phyloP scores from a whole-genome alignment of 2,888 invertebrate genomes.

The Acanthosepion esculentum region DNA sequence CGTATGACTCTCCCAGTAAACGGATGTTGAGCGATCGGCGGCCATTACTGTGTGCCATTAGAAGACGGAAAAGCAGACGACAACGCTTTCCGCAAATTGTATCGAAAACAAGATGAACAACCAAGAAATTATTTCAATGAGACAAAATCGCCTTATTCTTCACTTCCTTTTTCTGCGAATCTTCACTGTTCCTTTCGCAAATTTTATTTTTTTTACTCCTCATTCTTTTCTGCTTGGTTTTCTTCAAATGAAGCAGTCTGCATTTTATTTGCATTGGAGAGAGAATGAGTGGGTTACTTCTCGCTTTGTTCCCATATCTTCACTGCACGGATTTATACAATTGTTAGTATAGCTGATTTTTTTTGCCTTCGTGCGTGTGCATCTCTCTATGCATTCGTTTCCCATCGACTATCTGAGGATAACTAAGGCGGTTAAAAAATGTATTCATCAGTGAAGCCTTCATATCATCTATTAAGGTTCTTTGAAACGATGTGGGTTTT shows the following conservation, averaged over 20 bases:
- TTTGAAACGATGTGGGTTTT: background rate
- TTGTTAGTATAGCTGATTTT: background rate
- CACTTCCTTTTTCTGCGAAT: background rate
- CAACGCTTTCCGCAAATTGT: background rate
- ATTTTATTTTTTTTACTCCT: background rate
- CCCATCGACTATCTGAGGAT: background rate
- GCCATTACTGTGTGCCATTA: background rate
- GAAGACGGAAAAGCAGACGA: conserved; percentile 33
- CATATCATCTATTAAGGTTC: background rate
- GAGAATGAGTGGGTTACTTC: background rate
- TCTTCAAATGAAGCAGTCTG: background rate
- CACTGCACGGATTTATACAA: background rate
- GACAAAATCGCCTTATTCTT: conserved; percentile 20
- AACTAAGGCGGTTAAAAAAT: background rate
- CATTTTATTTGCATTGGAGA: background rate
- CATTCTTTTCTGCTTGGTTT: background rate
- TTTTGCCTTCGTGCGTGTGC: background rate
- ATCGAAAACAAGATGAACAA: conserved; percentile 4
- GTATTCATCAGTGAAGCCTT: background rate
- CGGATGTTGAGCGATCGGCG: conserved; percentile 11
- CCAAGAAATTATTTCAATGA: conserved; percentile 20
- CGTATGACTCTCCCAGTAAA: background rate
- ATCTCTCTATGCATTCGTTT: background rate
- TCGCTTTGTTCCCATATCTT: background rate
- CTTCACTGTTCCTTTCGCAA: background rate